Evolutionary conservation across 1,140 invertebrate species (phyloP).

Genomic region (Macrotrachela quadricornifera): DNA sequence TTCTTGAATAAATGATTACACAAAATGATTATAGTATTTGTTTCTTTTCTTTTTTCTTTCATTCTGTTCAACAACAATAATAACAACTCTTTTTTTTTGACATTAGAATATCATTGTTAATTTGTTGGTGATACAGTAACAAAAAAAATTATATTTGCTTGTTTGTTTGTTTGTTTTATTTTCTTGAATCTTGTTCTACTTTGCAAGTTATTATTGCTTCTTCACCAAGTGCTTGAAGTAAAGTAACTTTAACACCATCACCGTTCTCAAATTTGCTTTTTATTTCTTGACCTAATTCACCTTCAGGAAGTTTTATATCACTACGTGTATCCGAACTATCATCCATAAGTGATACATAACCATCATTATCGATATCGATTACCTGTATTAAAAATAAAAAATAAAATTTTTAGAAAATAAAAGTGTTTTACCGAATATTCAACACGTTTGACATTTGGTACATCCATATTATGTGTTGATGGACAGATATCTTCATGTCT

Average conservation of each 20-base stretch:
- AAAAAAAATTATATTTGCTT: neutral
- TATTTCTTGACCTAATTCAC: constrained; percentile 47
- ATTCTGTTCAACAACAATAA: neutral
- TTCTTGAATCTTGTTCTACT: neutral
- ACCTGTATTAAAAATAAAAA: constrained; percentile 34
- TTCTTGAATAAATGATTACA: neutral
- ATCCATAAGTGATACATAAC: constrained; percentile 69
- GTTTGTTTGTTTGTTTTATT: too few relatives aligned
- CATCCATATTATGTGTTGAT: constrained; percentile 99
- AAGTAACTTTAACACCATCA: constrained; percentile 13
- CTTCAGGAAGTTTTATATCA: constrained; percentile 79
- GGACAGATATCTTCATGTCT: constrained; percentile 99
- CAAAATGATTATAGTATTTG: constrained; percentile 3
- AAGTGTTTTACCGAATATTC: constrained; percentile 56
- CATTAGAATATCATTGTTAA: neutral
- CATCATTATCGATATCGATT: constrained; percentile 73
- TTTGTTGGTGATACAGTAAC: neutral
- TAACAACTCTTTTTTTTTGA: neutral
- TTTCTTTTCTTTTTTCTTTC: neutral
- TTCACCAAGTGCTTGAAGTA: constrained; percentile 15
- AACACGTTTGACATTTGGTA: constrained; percentile 84
- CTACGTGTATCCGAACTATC: constrained; percentile 65
- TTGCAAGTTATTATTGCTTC: constrained; percentile 12
- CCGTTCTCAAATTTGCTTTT: constrained; percentile 1
- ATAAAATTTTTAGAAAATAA: neutral